Evolutionary conservation across 2,888 invertebrate species (phyloP).

Genomic region (Nineta flava): DNA sequence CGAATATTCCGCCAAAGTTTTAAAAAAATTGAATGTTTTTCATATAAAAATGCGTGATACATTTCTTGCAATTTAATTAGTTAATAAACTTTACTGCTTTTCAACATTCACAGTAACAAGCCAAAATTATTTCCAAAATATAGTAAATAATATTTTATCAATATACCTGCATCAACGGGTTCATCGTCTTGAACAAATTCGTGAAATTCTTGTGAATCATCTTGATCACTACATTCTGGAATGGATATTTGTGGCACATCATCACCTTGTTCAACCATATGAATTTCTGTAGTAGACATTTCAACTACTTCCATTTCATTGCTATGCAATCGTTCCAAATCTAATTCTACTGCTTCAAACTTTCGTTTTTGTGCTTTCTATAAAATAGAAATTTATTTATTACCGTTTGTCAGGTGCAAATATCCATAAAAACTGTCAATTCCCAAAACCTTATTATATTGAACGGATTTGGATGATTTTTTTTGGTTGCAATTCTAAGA

Average conservation of each 20-base stretch:
- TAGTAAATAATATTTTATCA: neutral
- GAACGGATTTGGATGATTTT: no score
- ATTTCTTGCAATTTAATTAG: no score
- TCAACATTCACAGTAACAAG: no score
- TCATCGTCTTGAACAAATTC: slow-evolving; percentile 15
- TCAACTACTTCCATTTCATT: slow-evolving; percentile 10
- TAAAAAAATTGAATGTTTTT: no score
- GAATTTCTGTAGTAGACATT: slow-evolving; percentile 12
- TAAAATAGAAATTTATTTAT: neutral
- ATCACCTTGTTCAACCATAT: slow-evolving; percentile 12
- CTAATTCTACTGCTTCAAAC: slow-evolving; percentile 26
- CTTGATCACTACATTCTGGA: slow-evolving; percentile 11
- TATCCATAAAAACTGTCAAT: no score
- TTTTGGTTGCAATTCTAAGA: no score
- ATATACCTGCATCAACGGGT: slow-evolving; percentile 19
- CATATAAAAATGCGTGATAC: no score
- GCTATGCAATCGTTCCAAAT: slow-evolving; percentile 24
- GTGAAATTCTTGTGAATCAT: slow-evolving; percentile 13
- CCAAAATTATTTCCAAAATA: no score
- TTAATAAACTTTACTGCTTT: no score
- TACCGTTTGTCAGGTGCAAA: no score
- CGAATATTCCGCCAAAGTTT: no score
- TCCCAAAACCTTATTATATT: no score
- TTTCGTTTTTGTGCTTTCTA: slow-evolving; percentile 1
- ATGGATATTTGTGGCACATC: slow-evolving; percentile 10